Percentiles rank a stretch among this genome's conserved stretches.
Evolutionary conservation across 2,113 vertebrate species (phyloP).

Genomic region (Aegithalos caudatus): DNA sequence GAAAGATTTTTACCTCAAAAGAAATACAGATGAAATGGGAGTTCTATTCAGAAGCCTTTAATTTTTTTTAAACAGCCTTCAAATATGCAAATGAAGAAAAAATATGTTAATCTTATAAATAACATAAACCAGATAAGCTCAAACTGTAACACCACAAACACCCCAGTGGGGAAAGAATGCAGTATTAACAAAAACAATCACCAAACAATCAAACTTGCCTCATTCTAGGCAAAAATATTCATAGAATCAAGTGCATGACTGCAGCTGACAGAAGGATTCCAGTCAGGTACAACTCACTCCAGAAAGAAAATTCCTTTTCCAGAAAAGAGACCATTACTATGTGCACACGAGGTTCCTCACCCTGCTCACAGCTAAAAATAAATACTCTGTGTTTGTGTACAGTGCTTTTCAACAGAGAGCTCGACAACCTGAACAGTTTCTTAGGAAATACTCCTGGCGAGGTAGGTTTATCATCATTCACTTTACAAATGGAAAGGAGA

Average conservation of each 20-base stretch:
- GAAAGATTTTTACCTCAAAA: not conserved
- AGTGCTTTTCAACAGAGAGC: not conserved
- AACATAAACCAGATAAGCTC: not conserved
- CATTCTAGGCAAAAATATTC: not conserved
- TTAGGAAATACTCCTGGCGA: not conserved
- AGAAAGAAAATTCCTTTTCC: not conserved
- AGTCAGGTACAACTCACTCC: not conserved
- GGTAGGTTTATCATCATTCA: constrained; percentile 14
- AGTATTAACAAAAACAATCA: not conserved
- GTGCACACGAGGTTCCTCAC: not conserved
- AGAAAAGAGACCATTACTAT: not conserved
- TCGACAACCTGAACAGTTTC: not conserved
- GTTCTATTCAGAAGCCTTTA: not conserved
- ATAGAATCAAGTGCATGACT: not conserved
- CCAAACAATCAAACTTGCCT: not conserved
- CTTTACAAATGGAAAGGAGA: not conserved
- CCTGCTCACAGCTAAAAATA: constrained; percentile 1
- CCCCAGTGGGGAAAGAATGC: not conserved
- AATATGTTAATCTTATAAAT: not conserved
- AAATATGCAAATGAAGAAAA: not conserved
- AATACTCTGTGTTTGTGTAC: not conserved
- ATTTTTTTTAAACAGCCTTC: not conserved
- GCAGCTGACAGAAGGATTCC: not conserved
- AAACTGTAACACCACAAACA: not conserved
- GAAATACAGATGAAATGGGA: not conserved